Evolutionary conservation across 1,140 invertebrate species (phyloP).

Genomic region (Bicyclus anynana): DNA sequence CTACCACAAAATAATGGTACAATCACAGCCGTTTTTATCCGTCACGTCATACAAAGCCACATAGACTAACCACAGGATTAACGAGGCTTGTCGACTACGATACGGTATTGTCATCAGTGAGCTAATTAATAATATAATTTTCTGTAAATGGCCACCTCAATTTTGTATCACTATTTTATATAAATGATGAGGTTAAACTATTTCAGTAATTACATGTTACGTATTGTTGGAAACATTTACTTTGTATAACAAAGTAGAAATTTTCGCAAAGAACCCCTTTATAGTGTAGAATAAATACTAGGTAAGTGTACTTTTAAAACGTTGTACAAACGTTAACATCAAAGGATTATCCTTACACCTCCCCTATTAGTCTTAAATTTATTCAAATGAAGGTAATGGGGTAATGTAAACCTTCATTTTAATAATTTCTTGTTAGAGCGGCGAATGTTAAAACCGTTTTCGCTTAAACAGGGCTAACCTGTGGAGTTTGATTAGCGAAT

Average conservation of each 20-base stretch:
- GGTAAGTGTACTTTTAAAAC: neutral
- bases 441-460: conserved; percentile 15
- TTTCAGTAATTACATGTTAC: neutral
- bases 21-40: too few relatives aligned
- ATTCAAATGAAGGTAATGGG: conserved; percentile 14
- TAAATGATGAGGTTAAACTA: too few relatives aligned
- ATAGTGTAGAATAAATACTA: neutral
- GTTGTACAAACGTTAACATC: neutral
- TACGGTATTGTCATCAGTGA: too few relatives aligned
- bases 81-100: too few relatives aligned
- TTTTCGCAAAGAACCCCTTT: neutral
- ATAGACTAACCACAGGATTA: too few relatives aligned
- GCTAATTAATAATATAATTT: too few relatives aligned
- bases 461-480: conserved; percentile 13
- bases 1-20: too few relatives aligned
- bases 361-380: conserved; percentile 12
- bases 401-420: conserved; percentile 23
- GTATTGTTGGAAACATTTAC: neutral
- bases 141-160: too few relatives aligned
- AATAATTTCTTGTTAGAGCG: conserved; percentile 25
- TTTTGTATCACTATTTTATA: too few relatives aligned
- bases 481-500: conserved; percentile 16
- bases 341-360: conserved; percentile 7
- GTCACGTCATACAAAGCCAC: too few relatives aligned
- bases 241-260: neutral